phyloP scores from a whole-genome alignment of 37 sponge, comb jelly and placozoan genomes.

The Ianthella basta region DNA sequence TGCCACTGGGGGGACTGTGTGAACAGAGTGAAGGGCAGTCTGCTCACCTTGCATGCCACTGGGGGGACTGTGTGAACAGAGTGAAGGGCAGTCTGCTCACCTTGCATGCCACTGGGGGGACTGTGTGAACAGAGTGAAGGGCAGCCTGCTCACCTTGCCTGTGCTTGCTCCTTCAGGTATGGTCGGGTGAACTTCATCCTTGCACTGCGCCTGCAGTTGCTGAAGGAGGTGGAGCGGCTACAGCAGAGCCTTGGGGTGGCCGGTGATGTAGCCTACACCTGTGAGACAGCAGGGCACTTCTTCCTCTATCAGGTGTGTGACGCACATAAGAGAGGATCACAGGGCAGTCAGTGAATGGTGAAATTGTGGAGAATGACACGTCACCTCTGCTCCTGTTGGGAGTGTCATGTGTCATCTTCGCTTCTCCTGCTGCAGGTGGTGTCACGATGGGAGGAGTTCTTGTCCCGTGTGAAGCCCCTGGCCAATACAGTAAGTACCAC shows the following conservation, averaged over 20 bases:
- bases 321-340: background rate
- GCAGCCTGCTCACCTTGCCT: background rate
- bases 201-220: conserved; percentile 86
- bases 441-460: conserved; percentile 53
- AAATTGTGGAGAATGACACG: background rate
- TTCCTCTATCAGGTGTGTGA: conserved; percentile 83
- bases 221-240: conserved; percentile 94
- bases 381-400: background rate
- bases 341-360: background rate
- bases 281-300: conserved; percentile 98
- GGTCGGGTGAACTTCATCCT: conserved; percentile 99
- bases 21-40: no score
- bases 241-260: conserved; percentile 86
- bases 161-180: conserved; percentile 51
- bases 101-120: background rate
- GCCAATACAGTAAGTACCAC: conserved; percentile 45
- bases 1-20: no score
- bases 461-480: conserved; percentile 55
- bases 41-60: no score
- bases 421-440: background rate
- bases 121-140: background rate
- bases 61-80: no score
- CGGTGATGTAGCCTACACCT: conserved; percentile 99
- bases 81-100: no score
- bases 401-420: no score